A percentile compares a stretch with the other conserved stretches of the same genome.
phyloP scores from a whole-genome alignment of 2,797 vertebrate genomes.

The Artibeus jamaicensis region DNA sequence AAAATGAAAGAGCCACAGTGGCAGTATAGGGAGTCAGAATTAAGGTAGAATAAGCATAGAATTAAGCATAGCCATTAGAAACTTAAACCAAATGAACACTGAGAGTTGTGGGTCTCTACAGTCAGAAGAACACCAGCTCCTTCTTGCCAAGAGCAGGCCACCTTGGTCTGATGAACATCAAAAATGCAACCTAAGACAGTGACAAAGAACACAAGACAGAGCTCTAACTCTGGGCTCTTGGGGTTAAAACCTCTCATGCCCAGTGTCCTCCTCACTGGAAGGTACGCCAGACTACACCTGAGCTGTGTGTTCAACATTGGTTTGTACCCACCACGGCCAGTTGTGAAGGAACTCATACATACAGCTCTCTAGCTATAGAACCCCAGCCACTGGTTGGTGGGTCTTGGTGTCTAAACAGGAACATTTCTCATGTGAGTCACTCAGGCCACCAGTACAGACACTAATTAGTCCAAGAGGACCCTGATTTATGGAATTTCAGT shows the following conservation, averaged over 20 bases:
- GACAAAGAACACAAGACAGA: neutral
- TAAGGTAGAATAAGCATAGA: too few species aligned
- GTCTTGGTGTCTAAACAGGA: neutral
- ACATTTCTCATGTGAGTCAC: neutral
- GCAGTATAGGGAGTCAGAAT: neutral
- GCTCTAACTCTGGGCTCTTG: neutral
- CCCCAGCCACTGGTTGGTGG: neutral
- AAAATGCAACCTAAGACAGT: neutral
- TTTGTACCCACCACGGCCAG: neutral
- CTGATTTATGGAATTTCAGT: neutral
- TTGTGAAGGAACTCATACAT: neutral
- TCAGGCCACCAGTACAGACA: neutral
- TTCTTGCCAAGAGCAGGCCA: neutral
- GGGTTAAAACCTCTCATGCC: neutral
- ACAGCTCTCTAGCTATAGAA: neutral
- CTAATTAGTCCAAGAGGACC: neutral
- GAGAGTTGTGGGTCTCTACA: accelerated
- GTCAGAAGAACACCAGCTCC: neutral
- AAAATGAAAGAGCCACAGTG: neutral
- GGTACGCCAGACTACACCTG: neutral
- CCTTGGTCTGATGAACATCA: neutral
- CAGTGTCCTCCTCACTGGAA: neutral
- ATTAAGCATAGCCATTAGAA: neutral
- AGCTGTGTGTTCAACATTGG: accelerated
- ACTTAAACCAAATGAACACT: too few species aligned